phyloP scores from a whole-genome alignment of 2,797 vertebrate genomes.

The Enteromius anoplus region DNA sequence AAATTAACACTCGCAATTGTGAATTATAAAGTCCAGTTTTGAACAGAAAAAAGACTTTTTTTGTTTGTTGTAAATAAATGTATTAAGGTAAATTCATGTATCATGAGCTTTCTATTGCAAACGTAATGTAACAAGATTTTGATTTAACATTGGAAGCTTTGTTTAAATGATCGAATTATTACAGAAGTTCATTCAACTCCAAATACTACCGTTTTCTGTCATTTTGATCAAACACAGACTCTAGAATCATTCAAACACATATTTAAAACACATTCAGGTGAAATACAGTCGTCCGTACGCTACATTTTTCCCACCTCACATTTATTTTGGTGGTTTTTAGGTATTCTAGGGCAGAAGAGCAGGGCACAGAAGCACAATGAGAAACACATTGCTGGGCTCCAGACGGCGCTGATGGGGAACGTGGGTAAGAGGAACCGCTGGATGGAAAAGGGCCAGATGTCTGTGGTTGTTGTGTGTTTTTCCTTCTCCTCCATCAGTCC shows the following conservation, averaged over 20 bases:
- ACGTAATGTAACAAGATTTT: neutral
- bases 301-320: neutral
- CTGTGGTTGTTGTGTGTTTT: conserved; percentile 31
- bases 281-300: neutral
- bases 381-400: neutral
- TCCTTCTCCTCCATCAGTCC: neutral
- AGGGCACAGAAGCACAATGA: neutral
- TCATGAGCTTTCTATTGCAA: neutral
- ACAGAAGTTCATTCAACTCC: neutral
- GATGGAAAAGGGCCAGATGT: neutral
- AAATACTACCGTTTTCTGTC: neutral
- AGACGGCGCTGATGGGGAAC: neutral
- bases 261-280: neutral
- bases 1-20: no score
- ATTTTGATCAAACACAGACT: neutral
- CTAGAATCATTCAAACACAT: neutral
- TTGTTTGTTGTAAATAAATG: neutral
- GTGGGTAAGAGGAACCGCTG: neutral
- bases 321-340: neutral
- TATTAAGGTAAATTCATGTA: neutral
- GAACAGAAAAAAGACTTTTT: neutral
- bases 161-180: neutral
- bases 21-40: no score
- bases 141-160: neutral
- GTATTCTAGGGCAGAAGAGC: neutral